Base-by-base conservation (phyloP, 2,888 invertebrate species). In the Spodoptera littoralis region DNA sequence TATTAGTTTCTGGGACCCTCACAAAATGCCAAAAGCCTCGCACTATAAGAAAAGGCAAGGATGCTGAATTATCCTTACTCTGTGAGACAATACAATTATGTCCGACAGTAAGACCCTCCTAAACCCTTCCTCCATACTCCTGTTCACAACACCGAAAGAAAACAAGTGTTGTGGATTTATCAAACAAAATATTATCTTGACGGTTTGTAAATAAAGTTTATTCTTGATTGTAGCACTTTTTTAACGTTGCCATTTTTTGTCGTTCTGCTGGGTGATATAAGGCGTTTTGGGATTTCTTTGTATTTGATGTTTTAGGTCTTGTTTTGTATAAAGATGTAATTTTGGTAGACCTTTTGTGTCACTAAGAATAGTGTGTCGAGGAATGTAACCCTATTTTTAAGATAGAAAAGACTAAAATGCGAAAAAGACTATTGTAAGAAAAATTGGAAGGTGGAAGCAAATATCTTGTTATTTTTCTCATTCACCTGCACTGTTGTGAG, bases 51-150 rank as follows among this genome's bases (percentile, higher is more conserved):
- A 66, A 13, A n/a, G 43, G 50, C n/a, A 48, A 8, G 48, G 46
- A 55, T 47, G 24, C 24, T 47, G 27, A 45, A 27, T 45, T 51
- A 42, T 56, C 55, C 52, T 36, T 53, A 53, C 41, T 59, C 58
- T 53, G 24, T 42, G 44, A 52, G 52, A 50, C 49, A 49, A 74
- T 48, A 59, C 63, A 63, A 71, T 74, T 58, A 58, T 63, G 13
- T 58, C 30, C 9, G 45, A 50, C 45, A 12, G 11, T 43, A 36
- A 11, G 18, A 57, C 56, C 61, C 42, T 54, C 51, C 30, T n/a
- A 9, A 53, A 68, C 46, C 67, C 30, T 53, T 67, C 1, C 12
- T 3, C 24, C 3, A 41, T 53, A 74, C 58, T 3, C 5, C 27
- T 30, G 30, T 58, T 27, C 54, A 62, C 54, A 36, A 55, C 9